Percentiles rank a stretch among this genome's conserved stretches.
Conservation (phyloP, 1,140 invertebrate genomes). For the Sminthurides bifidus region DNA sequence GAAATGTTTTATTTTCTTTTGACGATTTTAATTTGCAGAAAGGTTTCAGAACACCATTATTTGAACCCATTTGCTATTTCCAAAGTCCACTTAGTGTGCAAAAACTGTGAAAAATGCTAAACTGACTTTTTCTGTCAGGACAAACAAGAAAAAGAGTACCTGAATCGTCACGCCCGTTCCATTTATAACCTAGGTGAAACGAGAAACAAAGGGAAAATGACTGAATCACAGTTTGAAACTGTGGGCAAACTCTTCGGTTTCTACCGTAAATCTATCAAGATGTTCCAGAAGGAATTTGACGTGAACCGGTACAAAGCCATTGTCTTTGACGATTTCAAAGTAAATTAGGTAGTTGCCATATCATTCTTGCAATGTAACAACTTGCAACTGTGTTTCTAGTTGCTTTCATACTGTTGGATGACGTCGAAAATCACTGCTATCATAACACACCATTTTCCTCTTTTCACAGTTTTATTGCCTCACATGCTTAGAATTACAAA, state of each 20-base stretch:
- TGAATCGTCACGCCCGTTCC: constrained; percentile 1
- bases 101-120: no score
- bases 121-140: not conserved
- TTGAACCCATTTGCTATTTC: no score
- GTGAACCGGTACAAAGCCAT: not conserved
- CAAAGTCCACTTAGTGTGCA: no score
- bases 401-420: not conserved
- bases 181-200: not conserved
- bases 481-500: not conserved
- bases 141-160: not conserved
- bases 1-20: constrained; percentile 1
- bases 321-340: not conserved
- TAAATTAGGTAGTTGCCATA: not conserved
- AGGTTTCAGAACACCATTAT: not conserved
- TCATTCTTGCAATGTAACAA: not conserved
- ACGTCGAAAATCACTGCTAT: not conserved
- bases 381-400: not conserved
- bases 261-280: not conserved
- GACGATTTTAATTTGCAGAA: not conserved
- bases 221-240: not conserved
- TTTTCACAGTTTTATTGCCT: constrained; percentile 1
- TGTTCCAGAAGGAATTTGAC: constrained; percentile 1
- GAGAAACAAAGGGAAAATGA: constrained; percentile 4
- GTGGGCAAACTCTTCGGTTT: constrained; percentile 2
- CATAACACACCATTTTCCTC: not conserved